A percentile compares a stretch with the other conserved stretches of the same genome.
phyloP scores from a whole-genome alignment of 2,113 vertebrate genomes.

The Rattus rattus region DNA sequence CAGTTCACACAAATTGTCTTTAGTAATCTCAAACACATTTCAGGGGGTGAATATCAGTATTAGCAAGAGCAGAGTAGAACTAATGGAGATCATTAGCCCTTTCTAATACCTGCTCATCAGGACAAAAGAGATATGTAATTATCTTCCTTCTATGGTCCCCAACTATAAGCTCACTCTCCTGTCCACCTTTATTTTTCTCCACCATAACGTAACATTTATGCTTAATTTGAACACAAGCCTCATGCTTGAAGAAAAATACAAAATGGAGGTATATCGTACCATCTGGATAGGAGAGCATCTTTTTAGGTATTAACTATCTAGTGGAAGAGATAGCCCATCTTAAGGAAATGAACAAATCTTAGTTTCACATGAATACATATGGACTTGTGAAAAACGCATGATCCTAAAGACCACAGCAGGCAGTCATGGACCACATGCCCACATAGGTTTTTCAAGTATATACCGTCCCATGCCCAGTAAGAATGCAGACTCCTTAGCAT shows the following conservation, averaged over 20 bases:
- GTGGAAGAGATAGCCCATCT: constrained; percentile 1
- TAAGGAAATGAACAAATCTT: constrained; percentile 5
- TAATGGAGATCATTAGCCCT: not conserved
- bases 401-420: not conserved
- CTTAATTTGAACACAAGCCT: not conserved
- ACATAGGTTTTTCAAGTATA: not conserved
- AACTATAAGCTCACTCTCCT: not conserved
- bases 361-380: not conserved
- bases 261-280: not conserved
- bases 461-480: not conserved
- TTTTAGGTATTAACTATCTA: not conserved
- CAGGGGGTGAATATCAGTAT: not conserved
- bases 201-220: constrained; percentile 33
- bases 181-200: not conserved
- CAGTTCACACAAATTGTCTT: not conserved
- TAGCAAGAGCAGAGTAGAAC: not conserved
- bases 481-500: not conserved
- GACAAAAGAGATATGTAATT: constrained; percentile 13
- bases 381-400: not conserved
- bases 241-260: not conserved
- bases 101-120: not conserved
- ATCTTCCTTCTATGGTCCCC: not conserved
- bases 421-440: not conserved
- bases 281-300: not conserved
- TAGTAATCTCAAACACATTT: not conserved